These are phyloP conservation scores for Cactoblastis cactorum DNA, from an alignment of 2,888 invertebrate genomes.

Conservation along the genomic window DNA sequence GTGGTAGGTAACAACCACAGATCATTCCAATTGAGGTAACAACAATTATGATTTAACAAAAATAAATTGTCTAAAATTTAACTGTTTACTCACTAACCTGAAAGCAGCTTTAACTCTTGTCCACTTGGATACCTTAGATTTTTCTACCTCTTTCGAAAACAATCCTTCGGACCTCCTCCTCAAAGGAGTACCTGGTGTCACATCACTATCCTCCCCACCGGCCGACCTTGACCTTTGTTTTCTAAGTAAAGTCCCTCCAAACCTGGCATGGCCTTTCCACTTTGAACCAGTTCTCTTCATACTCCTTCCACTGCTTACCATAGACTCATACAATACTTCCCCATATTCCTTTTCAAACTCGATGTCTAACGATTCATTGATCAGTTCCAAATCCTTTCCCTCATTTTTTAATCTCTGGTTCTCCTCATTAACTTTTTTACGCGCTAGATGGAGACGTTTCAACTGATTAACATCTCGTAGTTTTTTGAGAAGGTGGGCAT, in stretches of 20 bases:
- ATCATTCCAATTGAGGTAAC: too few relatives aligned
- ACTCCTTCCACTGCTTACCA: conserved; percentile 77
- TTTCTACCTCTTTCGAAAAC: conserved; percentile 66
- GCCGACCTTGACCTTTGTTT: conserved; percentile 84
- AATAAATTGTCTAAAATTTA: too few relatives aligned
- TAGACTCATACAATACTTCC: conserved; percentile 82
- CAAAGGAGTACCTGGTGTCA: conserved; percentile 52
- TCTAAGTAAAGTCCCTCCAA: conserved; percentile 73
- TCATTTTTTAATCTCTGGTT: conserved; percentile 59
- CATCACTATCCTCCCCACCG: conserved; percentile 81
- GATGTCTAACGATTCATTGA: conserved; percentile 73
- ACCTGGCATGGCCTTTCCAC: conserved; percentile 66
- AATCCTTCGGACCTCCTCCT: conserved; percentile 63
- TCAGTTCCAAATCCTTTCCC: conserved; percentile 53
- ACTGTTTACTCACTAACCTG: conserved; percentile 83
- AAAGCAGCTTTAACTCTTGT: conserved; percentile 93
- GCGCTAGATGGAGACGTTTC: conserved; percentile 81
- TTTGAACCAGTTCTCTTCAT: conserved; percentile 74
- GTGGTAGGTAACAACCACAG: too few relatives aligned
- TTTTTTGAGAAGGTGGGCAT: conserved; percentile 82
- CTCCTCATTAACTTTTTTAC: conserved; percentile 70
- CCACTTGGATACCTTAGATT: conserved; percentile 90
- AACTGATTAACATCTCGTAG: conserved; percentile 86
- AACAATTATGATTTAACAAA: too few relatives aligned
- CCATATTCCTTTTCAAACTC: conserved; percentile 82